Percentiles rank a stretch among this genome's conserved stretches.
phyloP scores from a whole-genome alignment of 2,888 invertebrate species.

The Cryptophagus acutangulus region DNA sequence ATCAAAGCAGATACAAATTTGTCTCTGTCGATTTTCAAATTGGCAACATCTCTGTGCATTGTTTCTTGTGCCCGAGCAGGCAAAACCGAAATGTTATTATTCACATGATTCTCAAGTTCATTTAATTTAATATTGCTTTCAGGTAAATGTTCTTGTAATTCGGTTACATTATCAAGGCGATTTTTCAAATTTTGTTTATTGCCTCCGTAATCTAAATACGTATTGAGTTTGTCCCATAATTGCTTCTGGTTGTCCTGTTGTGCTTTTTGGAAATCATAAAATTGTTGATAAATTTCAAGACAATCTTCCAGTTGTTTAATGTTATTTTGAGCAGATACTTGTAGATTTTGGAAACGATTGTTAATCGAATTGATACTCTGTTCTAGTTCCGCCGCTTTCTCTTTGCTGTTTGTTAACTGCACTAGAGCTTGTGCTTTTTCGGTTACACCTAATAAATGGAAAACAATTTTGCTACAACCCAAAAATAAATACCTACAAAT shows the following conservation, averaged over 20 bases:
- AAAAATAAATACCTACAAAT: constrained; percentile 2
- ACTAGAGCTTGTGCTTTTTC: constrained; percentile 77
- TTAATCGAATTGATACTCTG: constrained; percentile 69
- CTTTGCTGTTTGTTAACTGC: constrained; percentile 55
- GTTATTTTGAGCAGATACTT: constrained; percentile 60
- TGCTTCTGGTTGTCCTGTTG: constrained; percentile 88
- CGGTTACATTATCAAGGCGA: constrained; percentile 72
- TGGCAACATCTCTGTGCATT: constrained; percentile 75
- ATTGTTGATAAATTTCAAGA: constrained; percentile 78
- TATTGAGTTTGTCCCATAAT: constrained; percentile 80
- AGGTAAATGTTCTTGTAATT: constrained; percentile 71
- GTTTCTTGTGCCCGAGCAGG: constrained; percentile 80
- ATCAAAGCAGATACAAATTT: constrained; percentile 72
- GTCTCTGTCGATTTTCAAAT: constrained; percentile 77
- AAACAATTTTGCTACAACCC: not conserved
- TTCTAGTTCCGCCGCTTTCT: constrained; percentile 59
- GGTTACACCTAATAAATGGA: constrained; percentile 55
- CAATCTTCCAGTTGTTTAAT: constrained; percentile 71
- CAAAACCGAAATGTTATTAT: constrained; percentile 62
- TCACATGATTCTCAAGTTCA: constrained; percentile 68
- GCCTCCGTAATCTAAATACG: constrained; percentile 80
- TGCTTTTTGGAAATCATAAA: constrained; percentile 77
- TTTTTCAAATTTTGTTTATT: constrained; percentile 81
- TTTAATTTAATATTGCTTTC: constrained; percentile 75
- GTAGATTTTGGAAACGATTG: constrained; percentile 68